Evolutionary conservation across 2,113 vertebrate species (phyloP), one percentile per base, ranked within the genome.

Genomic region (Cyphomyrus discorhynchus): DNA sequence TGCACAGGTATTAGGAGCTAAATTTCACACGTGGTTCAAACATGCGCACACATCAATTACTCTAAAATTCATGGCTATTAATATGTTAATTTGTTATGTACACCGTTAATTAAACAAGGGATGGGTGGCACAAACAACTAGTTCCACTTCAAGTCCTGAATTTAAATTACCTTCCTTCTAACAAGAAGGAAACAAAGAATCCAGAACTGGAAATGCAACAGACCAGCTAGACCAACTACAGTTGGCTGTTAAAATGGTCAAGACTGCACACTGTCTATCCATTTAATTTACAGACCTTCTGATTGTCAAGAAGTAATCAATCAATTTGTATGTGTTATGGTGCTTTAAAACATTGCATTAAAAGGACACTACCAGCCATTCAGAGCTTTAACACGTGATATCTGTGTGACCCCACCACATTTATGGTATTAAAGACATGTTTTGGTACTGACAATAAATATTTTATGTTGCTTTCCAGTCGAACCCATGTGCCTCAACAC

Each of bases 1-100:
- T 92, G 93, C 92, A 74, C 74, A 80, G 35, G 74, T 80, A 80
- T 80, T 80, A 80, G 74, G 35, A 93, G 90, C 90, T 91, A 92
- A 92, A 95, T 91, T 83, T 58, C 91, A 95, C 92, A 92, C 94
- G 89, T 62, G 80, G 49, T 84, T 84, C 82, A 47, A 46, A 84
- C 82, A 84, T 21, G 19, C 82, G 19, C 82, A 21, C 82, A 46
- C 82, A 84, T 46, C 82, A 46, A 46, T 84, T 84, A 84, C 45
- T 84, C 45, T 84, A 46, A 46, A 84, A 84, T 84, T 84, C 45
- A 84, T 47, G 82, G 82, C 82, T 84, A 84, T 84, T 84, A 84
- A 84, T 46, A 84, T 84, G 82, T 84, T 84, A 84, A 84, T 84
- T 84, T 47, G 45, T 84, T 84, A 84, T 84, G 82, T 84, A 84